Evolutionary conservation across 2,888 invertebrate genomes (phyloP).

Genomic region (Scaptomyza reducta): DNA sequence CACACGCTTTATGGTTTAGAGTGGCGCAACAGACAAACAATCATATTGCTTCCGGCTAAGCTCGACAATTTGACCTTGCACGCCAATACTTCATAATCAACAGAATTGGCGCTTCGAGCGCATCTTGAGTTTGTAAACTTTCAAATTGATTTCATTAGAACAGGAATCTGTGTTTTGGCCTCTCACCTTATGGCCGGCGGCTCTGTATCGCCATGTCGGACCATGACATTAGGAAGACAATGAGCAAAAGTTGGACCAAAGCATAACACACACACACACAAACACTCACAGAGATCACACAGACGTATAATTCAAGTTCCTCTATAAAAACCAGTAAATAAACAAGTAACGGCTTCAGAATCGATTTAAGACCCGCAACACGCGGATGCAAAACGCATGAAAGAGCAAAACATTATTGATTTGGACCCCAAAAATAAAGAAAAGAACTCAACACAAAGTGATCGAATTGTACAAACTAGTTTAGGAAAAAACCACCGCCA

Average conservation of each 20-base stretch:
- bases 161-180: slow-evolving; percentile 37
- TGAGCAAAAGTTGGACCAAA: slow-evolving; percentile 36
- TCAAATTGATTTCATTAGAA: slow-evolving; percentile 56
- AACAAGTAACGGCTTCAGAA: slow-evolving; percentile 74
- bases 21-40: slow-evolving; percentile 22
- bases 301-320: slow-evolving; percentile 55
- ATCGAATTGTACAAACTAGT: slow-evolving; percentile 62
- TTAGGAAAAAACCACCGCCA: slow-evolving; percentile 34
- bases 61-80: slow-evolving; percentile 37
- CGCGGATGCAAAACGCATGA: slow-evolving; percentile 69
- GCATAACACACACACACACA: slow-evolving; percentile 15
- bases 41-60: slow-evolving; percentile 39
- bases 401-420: slow-evolving; percentile 37
- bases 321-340: slow-evolving; percentile 77
- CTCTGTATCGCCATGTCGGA: slow-evolving; percentile 35
- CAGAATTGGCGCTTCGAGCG: slow-evolving; percentile 22
- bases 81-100: slow-evolving; percentile 54
- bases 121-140: slow-evolving; percentile 52
- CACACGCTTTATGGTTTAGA: slow-evolving; percentile 26
- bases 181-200: slow-evolving; percentile 10
- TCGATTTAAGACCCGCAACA: slow-evolving; percentile 62
- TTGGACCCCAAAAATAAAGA: slow-evolving; percentile 33
- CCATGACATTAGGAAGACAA: slow-evolving; percentile 65
- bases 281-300: background rate
- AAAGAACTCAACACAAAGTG: slow-evolving; percentile 46